phyloP scores from a whole-genome alignment of 2,888 invertebrate species.

The Lordiphosa fenestrarum region DNA sequence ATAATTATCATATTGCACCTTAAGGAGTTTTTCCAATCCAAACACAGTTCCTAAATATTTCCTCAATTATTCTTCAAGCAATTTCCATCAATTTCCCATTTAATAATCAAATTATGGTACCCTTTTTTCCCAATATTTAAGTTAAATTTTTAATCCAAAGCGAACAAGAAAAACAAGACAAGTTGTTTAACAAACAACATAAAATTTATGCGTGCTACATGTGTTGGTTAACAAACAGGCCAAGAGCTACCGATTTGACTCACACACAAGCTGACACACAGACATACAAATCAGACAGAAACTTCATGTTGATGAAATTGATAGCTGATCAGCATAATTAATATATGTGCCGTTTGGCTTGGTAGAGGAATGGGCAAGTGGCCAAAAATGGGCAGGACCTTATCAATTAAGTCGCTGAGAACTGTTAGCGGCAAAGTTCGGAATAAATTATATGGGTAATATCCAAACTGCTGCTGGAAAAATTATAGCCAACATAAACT shows the following conservation, averaged over 20 bases:
- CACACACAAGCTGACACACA: slow-evolving; percentile 6
- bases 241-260: slow-evolving; percentile 28
- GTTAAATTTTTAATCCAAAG: slow-evolving; percentile 9
- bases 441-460: too few relatives aligned
- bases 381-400: slow-evolving; percentile 19
- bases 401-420: neutral
- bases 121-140: slow-evolving; percentile 5
- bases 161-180: slow-evolving; percentile 33
- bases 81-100: too few relatives aligned
- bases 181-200: slow-evolving; percentile 37
- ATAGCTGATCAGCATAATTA: slow-evolving; percentile 46
- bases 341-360: slow-evolving; percentile 22
- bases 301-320: slow-evolving; percentile 30
- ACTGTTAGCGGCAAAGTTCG: too few relatives aligned
- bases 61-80: too few relatives aligned
- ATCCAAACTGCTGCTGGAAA: too few relatives aligned
- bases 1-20: too few relatives aligned
- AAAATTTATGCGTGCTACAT: slow-evolving; percentile 41
- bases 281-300: slow-evolving; percentile 2
- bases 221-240: slow-evolving; percentile 31
- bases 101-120: slow-evolving; percentile 1
- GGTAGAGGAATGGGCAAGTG: slow-evolving; percentile 11
- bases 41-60: too few relatives aligned
- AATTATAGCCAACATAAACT: too few relatives aligned
- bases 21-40: neutral